Conservation (phyloP, 2,113 vertebrate genomes). For the Gavialis gangeticus region DNA sequence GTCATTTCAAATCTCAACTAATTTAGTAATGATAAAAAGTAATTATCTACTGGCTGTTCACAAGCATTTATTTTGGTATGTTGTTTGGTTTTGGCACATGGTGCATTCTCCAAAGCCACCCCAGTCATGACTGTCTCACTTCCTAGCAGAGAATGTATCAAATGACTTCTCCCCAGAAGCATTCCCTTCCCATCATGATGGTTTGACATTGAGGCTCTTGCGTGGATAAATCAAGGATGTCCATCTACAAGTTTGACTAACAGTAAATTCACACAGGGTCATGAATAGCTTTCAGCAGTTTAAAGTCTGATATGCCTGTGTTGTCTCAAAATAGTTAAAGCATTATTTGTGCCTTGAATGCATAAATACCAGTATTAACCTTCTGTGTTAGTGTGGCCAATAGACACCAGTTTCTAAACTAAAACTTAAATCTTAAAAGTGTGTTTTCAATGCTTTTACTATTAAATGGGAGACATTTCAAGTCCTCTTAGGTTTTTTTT, state of each 20-base stretch:
- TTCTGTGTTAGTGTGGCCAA: neutral
- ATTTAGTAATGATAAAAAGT: neutral
- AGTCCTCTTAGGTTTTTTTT: neutral
- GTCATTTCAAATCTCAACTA: neutral
- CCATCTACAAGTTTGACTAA: neutral
- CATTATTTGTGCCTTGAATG: neutral
- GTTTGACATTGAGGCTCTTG: neutral
- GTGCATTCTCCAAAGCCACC: neutral
- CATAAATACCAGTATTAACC: neutral
- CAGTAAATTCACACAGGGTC: neutral
- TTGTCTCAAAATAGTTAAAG: neutral
- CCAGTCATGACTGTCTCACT: rapidly evolving
- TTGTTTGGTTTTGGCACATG: neutral
- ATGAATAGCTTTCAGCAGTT: neutral
- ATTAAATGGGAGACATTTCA: neutral
- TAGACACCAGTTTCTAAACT: neutral
- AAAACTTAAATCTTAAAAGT: neutral
- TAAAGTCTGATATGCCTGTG: neutral
- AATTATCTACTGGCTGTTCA: neutral
- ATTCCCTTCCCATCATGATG: neutral
- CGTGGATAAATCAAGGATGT: neutral
- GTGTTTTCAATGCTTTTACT: neutral
- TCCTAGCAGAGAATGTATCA: neutral
- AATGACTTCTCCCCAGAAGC: neutral
- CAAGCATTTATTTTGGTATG: neutral